Percentiles rank a stretch among this genome's conserved stretches.
These are phyloP conservation scores for Epizoanthus rinbou DNA, from an alignment of 92 coral and sea anemone genomes.

Conservation along the genomic window DNA sequence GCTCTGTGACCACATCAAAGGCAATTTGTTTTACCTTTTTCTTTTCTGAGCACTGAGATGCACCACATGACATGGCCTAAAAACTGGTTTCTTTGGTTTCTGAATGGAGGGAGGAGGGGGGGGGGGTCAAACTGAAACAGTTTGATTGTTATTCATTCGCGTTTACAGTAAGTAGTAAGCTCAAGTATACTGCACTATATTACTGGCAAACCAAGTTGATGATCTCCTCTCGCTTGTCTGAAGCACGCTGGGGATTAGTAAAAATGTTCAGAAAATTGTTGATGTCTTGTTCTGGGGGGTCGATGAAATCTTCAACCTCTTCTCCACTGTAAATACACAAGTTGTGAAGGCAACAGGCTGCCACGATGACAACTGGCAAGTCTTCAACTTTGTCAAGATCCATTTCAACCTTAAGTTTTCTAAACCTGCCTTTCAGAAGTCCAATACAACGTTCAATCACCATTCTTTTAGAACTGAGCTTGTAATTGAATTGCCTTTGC, in stretches of 20 bases:
- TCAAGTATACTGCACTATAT: not conserved
- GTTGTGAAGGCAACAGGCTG: conserved; percentile 59
- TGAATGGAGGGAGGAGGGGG: not conserved
- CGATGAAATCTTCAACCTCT: conserved; percentile 51
- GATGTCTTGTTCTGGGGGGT: conserved; percentile 41
- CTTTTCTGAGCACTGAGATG: conserved; percentile 31
- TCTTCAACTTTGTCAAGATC: conserved; percentile 61
- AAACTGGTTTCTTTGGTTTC: not conserved
- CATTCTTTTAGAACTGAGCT: conserved; percentile 60
- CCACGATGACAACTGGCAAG: conserved; percentile 47
- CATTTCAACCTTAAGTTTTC: conserved; percentile 66
- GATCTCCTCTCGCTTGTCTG: conserved; percentile 36
- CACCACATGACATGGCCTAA: conserved; percentile 23
- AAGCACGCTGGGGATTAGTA: conserved; percentile 43
- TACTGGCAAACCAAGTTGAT: conserved; percentile 18
- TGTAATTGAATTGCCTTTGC: conserved; percentile 60
- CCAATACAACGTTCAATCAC: conserved; percentile 65
- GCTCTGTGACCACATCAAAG: conserved; percentile 1
- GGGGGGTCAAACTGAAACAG: conserved; percentile 1
- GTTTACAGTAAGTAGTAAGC: not conserved
- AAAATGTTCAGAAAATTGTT: conserved; percentile 51
- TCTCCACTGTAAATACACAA: conserved; percentile 50
- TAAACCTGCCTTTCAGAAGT: conserved; percentile 61
- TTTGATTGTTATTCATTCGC: conserved; percentile 19
- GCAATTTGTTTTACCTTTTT: conserved; percentile 2